Evolutionary conservation across 2,888 invertebrate genomes (phyloP).

Genomic region (Choristoneura rosaceana): DNA sequence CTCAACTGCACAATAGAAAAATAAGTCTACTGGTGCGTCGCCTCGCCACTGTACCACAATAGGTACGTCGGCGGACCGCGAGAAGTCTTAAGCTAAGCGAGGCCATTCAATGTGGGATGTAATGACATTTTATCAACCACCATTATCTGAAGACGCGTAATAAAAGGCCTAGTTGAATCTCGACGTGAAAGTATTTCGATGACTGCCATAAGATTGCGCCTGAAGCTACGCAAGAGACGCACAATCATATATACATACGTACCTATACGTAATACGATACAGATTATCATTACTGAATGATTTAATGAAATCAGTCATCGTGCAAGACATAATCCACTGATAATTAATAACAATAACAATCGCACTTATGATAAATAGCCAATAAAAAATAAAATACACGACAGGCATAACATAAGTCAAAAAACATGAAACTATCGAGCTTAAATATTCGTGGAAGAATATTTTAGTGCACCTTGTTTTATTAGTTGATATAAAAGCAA

Average conservation of each 20-base stretch:
- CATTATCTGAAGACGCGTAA: slow-evolving; percentile 30
- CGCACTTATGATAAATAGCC: neutral
- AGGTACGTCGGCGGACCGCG: slow-evolving; percentile 23
- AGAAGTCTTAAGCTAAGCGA: slow-evolving; percentile 21
- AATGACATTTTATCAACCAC: slow-evolving; percentile 38
- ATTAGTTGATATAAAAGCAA: slow-evolving; percentile 32
- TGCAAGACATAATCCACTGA: neutral
- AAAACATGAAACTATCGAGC: neutral
- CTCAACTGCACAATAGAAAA: slow-evolving; percentile 49
- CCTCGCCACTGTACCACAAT: slow-evolving; percentile 12
- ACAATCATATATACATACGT: neutral
- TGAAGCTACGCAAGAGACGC: neutral
- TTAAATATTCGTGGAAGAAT: neutral
- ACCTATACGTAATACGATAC: neutral
- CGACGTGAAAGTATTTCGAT: slow-evolving; percentile 16
- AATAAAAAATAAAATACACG: neutral
- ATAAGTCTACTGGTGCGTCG: slow-evolving; percentile 23
- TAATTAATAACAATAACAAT: slow-evolving; percentile 3
- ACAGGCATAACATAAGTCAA: neutral
- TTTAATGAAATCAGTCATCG: neutral
- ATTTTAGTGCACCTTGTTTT: slow-evolving; percentile 1
- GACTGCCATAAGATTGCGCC: neutral
- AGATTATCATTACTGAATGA: neutral
- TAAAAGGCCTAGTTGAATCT: slow-evolving; percentile 22
- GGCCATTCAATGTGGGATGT: slow-evolving; percentile 26